Conservation (phyloP, 2,113 vertebrate genomes). For the Lampris megalopsis region DNA sequence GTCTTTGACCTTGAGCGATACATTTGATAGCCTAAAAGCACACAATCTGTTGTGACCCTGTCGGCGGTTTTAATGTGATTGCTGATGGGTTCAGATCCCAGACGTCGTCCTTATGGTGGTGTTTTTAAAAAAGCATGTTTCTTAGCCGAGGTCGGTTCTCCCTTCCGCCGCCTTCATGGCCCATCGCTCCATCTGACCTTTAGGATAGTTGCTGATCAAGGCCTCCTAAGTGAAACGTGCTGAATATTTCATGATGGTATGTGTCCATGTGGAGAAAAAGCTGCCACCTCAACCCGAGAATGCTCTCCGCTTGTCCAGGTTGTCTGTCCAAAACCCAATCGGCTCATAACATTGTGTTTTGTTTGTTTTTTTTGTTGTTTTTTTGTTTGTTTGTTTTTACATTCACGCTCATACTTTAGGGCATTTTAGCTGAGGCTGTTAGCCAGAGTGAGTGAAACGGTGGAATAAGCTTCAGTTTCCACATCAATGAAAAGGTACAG, state of each 20-base stretch:
- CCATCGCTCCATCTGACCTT: conserved; percentile 49
- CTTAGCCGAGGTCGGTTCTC: no score
- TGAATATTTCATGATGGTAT: conserved; percentile 63
- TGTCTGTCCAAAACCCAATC: not conserved
- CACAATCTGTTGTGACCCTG: not conserved
- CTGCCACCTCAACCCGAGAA: not conserved
- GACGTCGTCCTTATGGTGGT: not conserved
- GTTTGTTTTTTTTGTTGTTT: not conserved
- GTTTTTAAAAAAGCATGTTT: conserved; percentile 19
- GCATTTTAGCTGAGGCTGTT: no score
- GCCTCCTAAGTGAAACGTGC: conserved; percentile 10
- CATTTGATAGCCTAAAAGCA: conserved; percentile 47
- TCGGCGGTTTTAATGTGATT: no score
- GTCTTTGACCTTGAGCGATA: conserved; percentile 53
- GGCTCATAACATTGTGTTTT: not conserved
- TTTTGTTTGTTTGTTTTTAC: not conserved
- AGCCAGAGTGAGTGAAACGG: no score
- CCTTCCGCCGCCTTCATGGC: no score
- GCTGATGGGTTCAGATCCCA: no score
- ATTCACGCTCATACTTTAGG: no score
- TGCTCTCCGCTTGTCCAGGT: not conserved
- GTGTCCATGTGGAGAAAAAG: not conserved
- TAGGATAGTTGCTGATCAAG: conserved; percentile 36
- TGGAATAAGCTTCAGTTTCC: no score
- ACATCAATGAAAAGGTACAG: no score